Conservation (phyloP, 2,797 vertebrate genomes). For the Dryobates pubescens region DNA sequence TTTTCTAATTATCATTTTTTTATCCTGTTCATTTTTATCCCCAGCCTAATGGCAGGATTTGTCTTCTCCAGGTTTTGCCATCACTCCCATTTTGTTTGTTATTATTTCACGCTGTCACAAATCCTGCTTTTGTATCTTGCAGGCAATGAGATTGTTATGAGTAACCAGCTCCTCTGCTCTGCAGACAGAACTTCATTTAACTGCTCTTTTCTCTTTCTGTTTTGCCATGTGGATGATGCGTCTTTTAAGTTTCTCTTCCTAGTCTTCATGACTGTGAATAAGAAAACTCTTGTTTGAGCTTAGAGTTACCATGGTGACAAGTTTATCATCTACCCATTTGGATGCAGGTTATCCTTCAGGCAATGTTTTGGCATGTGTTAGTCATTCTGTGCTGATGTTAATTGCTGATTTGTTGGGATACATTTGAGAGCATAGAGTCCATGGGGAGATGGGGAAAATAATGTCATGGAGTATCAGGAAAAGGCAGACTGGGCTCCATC, state of each 20-base stretch:
- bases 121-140: neutral
- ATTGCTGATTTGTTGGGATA: neutral
- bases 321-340: conserved; percentile 34
- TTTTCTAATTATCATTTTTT: neutral
- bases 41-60: conserved; percentile 15
- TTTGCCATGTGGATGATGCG: neutral
- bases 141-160: conserved; percentile 12
- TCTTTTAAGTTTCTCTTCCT: conserved; percentile 31
- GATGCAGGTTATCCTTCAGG: conserved; percentile 31
- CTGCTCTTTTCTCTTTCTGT: conserved; percentile 6
- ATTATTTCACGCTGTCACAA: conserved; percentile 27
- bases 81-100: conserved; percentile 8
- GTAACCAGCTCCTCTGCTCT: conserved; percentile 26
- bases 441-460: neutral
- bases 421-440: neutral
- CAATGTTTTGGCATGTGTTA: conserved; percentile 7
- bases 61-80: conserved; percentile 1
- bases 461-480: neutral
- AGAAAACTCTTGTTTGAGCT: conserved; percentile 32
- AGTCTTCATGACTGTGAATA: conserved; percentile 28
- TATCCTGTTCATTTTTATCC: neutral
- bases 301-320: neutral
- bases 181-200: conserved; percentile 23
- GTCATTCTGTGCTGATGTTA: neutral
- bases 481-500: neutral